These are phyloP conservation scores for Tenthredo distinguenda DNA, from an alignment of 2,888 invertebrate species.

Conservation along the genomic window DNA sequence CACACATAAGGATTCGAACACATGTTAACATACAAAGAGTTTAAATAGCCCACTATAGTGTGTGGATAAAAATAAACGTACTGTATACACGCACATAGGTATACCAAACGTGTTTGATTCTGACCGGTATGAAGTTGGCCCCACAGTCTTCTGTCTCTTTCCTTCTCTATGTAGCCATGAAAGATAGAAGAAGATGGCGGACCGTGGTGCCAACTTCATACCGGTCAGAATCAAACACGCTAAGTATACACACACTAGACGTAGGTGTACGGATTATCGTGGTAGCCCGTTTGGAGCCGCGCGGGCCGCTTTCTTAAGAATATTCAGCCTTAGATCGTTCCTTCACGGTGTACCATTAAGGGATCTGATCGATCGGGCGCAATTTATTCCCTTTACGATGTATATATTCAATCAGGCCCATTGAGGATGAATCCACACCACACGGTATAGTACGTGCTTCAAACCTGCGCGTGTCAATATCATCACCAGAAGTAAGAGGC, in stretches of 20 bases:
- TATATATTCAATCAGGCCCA: not conserved
- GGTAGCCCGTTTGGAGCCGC: not conserved
- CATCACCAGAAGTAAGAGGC: not conserved
- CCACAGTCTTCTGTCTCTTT: no score
- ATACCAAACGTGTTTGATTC: no score
- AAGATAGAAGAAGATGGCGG: no score
- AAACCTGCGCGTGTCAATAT: not conserved
- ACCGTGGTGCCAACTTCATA: no score
- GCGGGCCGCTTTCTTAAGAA: not conserved
- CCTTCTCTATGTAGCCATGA: no score
- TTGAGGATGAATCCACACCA: not conserved
- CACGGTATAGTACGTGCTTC: not conserved
- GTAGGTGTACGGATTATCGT: not conserved
- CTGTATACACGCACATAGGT: not conserved
- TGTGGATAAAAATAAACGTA: not conserved
- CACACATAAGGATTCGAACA: not conserved
- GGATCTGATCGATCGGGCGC: not conserved
- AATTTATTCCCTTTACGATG: not conserved
- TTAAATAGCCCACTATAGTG: not conserved
- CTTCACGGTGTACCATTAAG: no score
- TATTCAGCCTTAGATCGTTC: not conserved
- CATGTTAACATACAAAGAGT: not conserved
- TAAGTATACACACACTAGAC: not conserved
- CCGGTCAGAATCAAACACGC: no score
- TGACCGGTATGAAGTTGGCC: no score